A percentile compares a stretch with the other conserved stretches of the same genome.
phyloP scores from a whole-genome alignment of 2,113 vertebrate species.

The Tychaedon coryphoeus region DNA sequence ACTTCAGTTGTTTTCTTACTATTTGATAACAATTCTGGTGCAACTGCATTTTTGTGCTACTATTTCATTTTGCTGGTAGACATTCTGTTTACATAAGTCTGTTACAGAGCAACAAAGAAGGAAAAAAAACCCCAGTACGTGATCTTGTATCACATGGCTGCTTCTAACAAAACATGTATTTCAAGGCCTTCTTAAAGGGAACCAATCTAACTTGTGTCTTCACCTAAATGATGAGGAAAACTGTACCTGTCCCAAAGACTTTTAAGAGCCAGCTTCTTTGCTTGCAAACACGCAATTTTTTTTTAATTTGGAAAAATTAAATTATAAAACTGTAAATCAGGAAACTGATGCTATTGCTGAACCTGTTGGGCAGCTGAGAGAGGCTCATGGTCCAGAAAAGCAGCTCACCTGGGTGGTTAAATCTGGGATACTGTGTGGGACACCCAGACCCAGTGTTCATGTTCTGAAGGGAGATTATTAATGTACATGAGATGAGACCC shows the following conservation, averaged over 20 bases:
- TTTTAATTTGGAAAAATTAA: background rate
- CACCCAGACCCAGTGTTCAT: background rate
- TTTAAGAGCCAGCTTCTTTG: background rate
- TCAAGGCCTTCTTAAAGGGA: background rate
- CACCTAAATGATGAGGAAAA: background rate
- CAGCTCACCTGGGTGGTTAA: background rate
- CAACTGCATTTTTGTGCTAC: background rate
- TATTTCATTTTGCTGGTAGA: background rate
- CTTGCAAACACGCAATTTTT: background rate
- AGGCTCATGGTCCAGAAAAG: no score
- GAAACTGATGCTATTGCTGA: background rate
- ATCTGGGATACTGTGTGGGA: background rate
- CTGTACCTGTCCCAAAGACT: background rate
- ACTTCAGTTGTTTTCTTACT: background rate
- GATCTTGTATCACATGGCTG: background rate
- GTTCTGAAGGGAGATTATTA: background rate
- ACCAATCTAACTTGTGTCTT: background rate
- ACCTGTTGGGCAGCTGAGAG: background rate
- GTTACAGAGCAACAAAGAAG: background rate
- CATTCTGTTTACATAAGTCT: background rate
- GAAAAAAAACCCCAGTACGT: accelerated
- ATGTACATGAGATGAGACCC: background rate
- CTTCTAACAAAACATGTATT: background rate
- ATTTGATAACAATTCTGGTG: background rate
- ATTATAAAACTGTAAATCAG: background rate